These are phyloP conservation scores for Tuberolachnus salignus DNA, from an alignment of 2,888 invertebrate species.

Conservation along the genomic window DNA sequence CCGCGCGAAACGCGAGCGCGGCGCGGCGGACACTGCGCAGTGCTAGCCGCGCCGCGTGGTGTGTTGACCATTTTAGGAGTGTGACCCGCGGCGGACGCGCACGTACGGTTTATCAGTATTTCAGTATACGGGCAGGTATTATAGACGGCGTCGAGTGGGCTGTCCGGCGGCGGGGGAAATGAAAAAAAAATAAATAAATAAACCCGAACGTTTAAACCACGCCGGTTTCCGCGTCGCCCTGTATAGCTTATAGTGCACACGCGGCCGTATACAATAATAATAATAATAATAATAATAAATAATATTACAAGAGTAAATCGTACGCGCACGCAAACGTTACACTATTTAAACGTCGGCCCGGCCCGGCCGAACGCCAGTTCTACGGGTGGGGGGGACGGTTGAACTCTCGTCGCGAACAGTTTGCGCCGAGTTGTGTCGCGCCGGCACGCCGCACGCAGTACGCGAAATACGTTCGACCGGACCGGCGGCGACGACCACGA, in stretches of 20 bases:
- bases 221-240: constrained; percentile 36
- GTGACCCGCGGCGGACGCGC: constrained; percentile 35
- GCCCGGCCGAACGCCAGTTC: background rate
- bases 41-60: constrained; percentile 8
- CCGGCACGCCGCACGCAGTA: constrained; percentile 27
- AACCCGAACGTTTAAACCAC: constrained; percentile 10
- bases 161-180: background rate
- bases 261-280: background rate
- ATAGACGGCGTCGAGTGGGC: constrained; percentile 8
- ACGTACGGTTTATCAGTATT: no score
- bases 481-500: constrained; percentile 27
- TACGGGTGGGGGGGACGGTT: constrained; percentile 52
- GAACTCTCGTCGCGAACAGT: constrained; percentile 50
- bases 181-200: no score
- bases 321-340: background rate
- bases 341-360: background rate
- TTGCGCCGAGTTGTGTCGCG: no score
- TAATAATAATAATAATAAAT: background rate
- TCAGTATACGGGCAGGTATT: background rate
- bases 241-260: constrained; percentile 9
- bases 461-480: constrained; percentile 54
- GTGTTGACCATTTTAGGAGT: constrained; percentile 56
- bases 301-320: background rate
- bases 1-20: background rate
- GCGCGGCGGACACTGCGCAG: no score